phyloP scores from a whole-genome alignment of 2,888 invertebrate genomes.

The Sisyra terminalis region DNA sequence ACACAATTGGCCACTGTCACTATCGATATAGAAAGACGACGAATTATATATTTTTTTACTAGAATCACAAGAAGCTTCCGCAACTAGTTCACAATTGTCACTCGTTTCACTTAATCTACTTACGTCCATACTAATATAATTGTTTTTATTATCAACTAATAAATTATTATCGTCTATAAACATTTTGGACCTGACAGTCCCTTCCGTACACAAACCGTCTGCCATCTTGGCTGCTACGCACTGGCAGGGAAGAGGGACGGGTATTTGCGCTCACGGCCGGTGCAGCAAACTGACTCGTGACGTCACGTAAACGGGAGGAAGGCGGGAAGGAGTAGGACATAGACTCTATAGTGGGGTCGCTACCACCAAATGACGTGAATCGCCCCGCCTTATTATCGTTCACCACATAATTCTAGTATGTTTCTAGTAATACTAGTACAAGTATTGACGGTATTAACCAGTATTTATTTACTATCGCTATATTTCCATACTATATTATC shows the following conservation, averaged over 20 bases:
- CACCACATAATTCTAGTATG: too few species aligned
- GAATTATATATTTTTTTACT: constrained; percentile 3
- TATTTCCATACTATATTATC: too few species aligned
- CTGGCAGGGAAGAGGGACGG: constrained; percentile 23
- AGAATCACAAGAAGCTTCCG: background rate
- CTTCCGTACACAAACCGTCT: constrained; percentile 56
- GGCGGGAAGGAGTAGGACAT: too few species aligned
- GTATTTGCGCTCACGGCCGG: constrained; percentile 1
- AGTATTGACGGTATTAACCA: too few species aligned
- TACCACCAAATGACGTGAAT: too few species aligned
- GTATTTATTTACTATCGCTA: too few species aligned
- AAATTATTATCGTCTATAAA: constrained; percentile 4
- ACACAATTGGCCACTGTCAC: constrained; percentile 26
- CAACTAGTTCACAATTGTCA: constrained; percentile 30
- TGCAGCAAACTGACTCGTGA: background rate
- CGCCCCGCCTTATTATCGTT: too few species aligned
- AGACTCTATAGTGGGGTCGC: too few species aligned
- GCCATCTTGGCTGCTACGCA: constrained; percentile 59
- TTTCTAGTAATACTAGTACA: too few species aligned
- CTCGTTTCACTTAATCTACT: constrained; percentile 14
- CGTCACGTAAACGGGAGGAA: too few species aligned
- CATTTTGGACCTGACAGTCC: constrained; percentile 36
- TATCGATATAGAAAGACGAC: constrained; percentile 18
- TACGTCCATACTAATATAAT: constrained; percentile 10
- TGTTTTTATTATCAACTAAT: constrained; percentile 11